phyloP scores from a whole-genome alignment of 2,797 vertebrate species.

The Setipinna tenuifilis region DNA sequence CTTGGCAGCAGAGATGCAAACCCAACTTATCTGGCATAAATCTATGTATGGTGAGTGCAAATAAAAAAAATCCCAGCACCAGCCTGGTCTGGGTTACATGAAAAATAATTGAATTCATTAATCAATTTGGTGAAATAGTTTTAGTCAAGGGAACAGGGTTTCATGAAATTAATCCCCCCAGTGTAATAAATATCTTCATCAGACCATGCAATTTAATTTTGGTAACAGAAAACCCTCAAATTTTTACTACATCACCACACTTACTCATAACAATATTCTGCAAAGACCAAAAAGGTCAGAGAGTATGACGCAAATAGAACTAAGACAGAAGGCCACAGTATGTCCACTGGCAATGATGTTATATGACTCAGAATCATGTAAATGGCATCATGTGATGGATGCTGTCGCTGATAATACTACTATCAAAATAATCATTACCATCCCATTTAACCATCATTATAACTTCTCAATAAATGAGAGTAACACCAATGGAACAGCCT shows the following conservation, averaged over 20 bases:
- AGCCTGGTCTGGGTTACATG: not conserved
- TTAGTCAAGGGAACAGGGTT: not conserved
- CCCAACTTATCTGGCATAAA: not conserved
- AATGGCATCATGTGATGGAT: not conserved
- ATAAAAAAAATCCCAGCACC: not conserved
- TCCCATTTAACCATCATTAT: not conserved
- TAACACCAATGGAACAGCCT: not conserved
- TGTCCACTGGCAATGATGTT: not conserved
- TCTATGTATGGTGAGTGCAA: not conserved
- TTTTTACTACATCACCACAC: not conserved
- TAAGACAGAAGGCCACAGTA: not conserved
- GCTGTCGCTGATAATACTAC: not conserved
- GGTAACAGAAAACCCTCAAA: not conserved
- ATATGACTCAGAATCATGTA: not conserved
- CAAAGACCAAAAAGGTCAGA: not conserved
- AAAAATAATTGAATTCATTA: slow-evolving; percentile 1
- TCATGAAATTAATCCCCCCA: not conserved
- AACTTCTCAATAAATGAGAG: not conserved
- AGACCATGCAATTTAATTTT: not conserved
- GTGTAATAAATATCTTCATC: not conserved
- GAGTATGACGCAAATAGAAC: not conserved
- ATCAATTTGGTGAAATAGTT: not conserved
- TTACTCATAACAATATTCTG: not conserved
- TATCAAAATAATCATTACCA: not conserved
- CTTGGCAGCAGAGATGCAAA: not conserved